These are phyloP conservation scores for Heliconius himera DNA, from an alignment of 1,140 invertebrate species.

Conservation along the genomic window DNA sequence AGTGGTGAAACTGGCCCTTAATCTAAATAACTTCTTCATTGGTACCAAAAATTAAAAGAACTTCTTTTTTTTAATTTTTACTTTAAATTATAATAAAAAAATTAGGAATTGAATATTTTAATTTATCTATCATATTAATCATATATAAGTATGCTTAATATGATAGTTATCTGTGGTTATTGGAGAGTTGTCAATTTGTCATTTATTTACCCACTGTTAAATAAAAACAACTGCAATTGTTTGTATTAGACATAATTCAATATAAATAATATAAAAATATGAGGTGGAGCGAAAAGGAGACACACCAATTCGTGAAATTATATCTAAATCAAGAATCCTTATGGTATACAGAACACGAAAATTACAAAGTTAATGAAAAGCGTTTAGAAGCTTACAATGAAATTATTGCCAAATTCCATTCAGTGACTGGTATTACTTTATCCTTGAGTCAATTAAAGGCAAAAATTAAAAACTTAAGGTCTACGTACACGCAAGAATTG, in stretches of 20 bases:
- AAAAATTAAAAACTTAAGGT: conserved; percentile 76
- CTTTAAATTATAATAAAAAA: too few species aligned
- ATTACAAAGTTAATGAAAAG: conserved; percentile 61
- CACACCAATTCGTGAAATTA: conserved; percentile 71
- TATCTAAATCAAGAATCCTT: conserved; percentile 70
- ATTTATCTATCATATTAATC: too few species aligned
- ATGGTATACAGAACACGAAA: conserved; percentile 67
- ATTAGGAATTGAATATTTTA: too few species aligned
- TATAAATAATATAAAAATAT: conserved; percentile 41
- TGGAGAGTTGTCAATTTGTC: neutral
- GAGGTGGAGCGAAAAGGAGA: conserved; percentile 64
- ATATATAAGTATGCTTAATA: too few species aligned
- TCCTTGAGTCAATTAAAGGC: conserved; percentile 62
- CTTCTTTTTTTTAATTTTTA: too few species aligned
- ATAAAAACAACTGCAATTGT: neutral
- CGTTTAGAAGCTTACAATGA: conserved; percentile 61
- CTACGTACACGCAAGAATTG: conserved; percentile 73
- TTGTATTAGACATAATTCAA: neutral
- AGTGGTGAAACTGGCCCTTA: too few species aligned
- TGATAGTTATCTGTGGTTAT: too few species aligned
- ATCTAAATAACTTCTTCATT: too few species aligned
- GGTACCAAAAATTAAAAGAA: too few species aligned
- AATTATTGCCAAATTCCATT: conserved; percentile 63
- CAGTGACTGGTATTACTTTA: conserved; percentile 57
- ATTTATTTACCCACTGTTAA: neutral